Evolutionary conservation across 2,113 vertebrate genomes (phyloP).

Genomic region (Sinocyclocheilus rhinocerous): DNA sequence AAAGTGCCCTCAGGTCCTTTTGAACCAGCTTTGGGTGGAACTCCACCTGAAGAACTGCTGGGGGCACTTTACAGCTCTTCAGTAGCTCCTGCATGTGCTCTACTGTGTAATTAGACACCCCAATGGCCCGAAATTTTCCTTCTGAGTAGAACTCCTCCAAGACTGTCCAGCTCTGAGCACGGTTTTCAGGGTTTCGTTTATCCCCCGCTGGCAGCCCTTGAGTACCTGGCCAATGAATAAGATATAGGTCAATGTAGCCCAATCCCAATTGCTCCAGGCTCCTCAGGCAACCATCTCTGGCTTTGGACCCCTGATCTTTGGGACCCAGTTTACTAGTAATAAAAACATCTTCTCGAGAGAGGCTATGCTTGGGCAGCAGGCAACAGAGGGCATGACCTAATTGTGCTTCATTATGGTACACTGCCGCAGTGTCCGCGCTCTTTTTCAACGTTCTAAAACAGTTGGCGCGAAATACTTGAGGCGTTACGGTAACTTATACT

Average conservation of each 20-base stretch:
- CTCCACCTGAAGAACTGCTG: slow-evolving; percentile 80
- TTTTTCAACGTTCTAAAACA: background rate
- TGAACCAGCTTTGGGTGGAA: slow-evolving; percentile 80
- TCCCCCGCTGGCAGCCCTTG: slow-evolving; percentile 74
- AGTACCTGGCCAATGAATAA: slow-evolving; percentile 85
- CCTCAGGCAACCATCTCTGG: slow-evolving; percentile 69
- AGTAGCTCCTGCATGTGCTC: slow-evolving; percentile 76
- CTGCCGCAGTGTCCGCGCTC: slow-evolving; percentile 72
- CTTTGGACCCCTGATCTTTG: slow-evolving; percentile 73
- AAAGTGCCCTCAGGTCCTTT: slow-evolving; percentile 71
- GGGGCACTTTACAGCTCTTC: slow-evolving; percentile 69
- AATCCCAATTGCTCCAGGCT: slow-evolving; percentile 76
- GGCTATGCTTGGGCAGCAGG: slow-evolving; percentile 76
- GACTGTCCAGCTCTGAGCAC: slow-evolving; percentile 75
- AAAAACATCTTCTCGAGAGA: slow-evolving; percentile 76
- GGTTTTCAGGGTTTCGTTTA: slow-evolving; percentile 69
- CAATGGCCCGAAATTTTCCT: slow-evolving; percentile 79
- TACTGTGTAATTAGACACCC: slow-evolving; percentile 83
- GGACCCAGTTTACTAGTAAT: slow-evolving; percentile 82
- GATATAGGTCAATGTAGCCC: slow-evolving; percentile 81
- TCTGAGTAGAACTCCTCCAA: slow-evolving; percentile 76
- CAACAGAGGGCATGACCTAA: slow-evolving; percentile 72
- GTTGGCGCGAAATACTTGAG: background rate
- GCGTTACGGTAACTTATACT: slow-evolving; percentile 59
- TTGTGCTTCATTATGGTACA: slow-evolving; percentile 79